Percentiles rank a stretch among this genome's conserved stretches.
These are phyloP conservation scores for Poecilia gillii DNA, from an alignment of 2,797 vertebrate genomes.

Conservation along the genomic window DNA sequence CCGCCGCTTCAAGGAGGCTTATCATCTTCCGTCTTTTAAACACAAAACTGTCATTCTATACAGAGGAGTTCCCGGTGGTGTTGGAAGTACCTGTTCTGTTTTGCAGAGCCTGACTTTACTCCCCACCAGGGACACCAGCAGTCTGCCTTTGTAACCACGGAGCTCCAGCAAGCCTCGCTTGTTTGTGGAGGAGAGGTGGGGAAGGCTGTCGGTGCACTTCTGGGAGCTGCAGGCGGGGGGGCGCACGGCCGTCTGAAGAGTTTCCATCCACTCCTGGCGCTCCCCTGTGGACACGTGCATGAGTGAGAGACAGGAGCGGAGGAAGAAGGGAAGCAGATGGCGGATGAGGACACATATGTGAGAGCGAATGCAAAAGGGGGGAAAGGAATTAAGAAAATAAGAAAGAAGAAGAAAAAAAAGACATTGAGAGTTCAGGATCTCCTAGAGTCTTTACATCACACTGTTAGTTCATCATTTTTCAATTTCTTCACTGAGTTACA, in stretches of 20 bases:
- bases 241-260: constrained; percentile 83
- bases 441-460: constrained; percentile 50
- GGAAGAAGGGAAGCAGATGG: constrained; percentile 32
- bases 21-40: constrained; percentile 55
- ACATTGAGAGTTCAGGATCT: constrained; percentile 45
- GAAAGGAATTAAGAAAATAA: constrained; percentile 32
- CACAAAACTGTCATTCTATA: constrained; percentile 66
- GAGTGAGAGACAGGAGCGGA: constrained; percentile 45
- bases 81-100: constrained; percentile 91
- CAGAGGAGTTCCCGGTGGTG: constrained; percentile 66
- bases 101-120: constrained; percentile 94
- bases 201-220: constrained; percentile 70
- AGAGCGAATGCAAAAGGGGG: constrained; percentile 15
- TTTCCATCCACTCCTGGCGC: constrained; percentile 92
- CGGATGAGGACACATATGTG: constrained; percentile 25
- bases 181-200: constrained; percentile 78
- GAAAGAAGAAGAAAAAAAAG: constrained; percentile 14
- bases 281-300: constrained; percentile 84
- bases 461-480: constrained; percentile 53
- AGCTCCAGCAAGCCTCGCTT: constrained; percentile 91
- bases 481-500: constrained; percentile 30
- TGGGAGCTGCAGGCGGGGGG: constrained; percentile 75
- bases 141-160: constrained; percentile 93
- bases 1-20: constrained; percentile 47
- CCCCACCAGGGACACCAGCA: constrained; percentile 90